phyloP scores from a whole-genome alignment of 2,888 invertebrate species.

The Drosophila diplacantha region DNA sequence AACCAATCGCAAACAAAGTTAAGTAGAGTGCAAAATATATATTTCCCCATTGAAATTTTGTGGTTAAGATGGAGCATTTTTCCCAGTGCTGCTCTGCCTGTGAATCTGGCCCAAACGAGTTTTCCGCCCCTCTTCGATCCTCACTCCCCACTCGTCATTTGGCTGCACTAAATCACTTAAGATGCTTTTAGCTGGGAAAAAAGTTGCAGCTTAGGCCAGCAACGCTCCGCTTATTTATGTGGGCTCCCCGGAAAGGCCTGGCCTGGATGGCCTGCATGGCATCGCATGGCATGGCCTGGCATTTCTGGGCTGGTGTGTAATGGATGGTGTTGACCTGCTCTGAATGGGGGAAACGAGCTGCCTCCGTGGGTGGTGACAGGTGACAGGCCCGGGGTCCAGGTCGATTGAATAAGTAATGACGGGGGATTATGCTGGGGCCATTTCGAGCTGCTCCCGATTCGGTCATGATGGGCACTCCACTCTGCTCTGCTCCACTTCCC shows the following conservation, averaged over 20 bases:
- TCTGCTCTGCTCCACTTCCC: conserved; percentile 21
- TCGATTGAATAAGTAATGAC: conserved; percentile 65
- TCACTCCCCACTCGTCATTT: conserved; percentile 47
- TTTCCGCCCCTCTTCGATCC: conserved; percentile 32
- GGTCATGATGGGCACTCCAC: conserved; percentile 10
- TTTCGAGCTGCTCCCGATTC: conserved; percentile 26
- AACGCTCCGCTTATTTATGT: conserved; percentile 57
- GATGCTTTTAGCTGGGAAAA: conserved; percentile 70
- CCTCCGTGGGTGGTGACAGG: conserved; percentile 54
- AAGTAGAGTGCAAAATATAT: neutral
- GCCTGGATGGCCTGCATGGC: conserved; percentile 9
- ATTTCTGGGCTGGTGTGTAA: conserved; percentile 42
- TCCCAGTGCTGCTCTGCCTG: conserved; percentile 12
- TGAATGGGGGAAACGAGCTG: conserved; percentile 20
- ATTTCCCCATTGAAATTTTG: neutral
- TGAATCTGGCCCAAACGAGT: conserved; percentile 57
- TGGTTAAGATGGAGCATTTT: neutral
- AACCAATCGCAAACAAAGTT: neutral
- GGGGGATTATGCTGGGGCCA: conserved; percentile 56
- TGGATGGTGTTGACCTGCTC: conserved; percentile 70
- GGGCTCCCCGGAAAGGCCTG: conserved; percentile 22
- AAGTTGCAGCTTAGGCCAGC: conserved; percentile 65
- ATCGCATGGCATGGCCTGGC: conserved; percentile 4
- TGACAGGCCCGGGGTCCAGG: conserved; percentile 45
- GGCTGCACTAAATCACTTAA: conserved; percentile 71